Evolutionary conservation across 2,113 vertebrate genomes (phyloP).

Genomic region (Uria lomvia): DNA sequence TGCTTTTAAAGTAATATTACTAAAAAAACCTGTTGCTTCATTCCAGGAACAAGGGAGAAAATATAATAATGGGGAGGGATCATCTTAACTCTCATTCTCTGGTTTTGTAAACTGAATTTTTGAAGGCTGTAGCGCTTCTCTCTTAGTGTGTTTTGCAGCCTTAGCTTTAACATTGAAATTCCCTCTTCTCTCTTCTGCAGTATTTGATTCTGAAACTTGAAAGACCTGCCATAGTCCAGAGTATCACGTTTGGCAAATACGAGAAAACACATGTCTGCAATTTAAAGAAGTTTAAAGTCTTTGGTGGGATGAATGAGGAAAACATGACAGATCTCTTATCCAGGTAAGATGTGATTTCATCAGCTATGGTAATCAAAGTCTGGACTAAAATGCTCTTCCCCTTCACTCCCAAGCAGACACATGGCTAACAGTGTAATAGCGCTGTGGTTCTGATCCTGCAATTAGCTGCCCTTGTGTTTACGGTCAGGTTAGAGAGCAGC

Average conservation of each 20-base stretch:
- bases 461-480: not conserved
- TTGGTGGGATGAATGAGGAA: constrained; percentile 99
- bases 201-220: constrained; percentile 97
- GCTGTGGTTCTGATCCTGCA: not conserved
- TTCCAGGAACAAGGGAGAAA: not conserved
- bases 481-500: not conserved
- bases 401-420: not conserved
- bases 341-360: constrained; percentile 78
- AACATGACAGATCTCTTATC: constrained; percentile 98
- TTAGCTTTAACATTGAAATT: not conserved
- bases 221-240: constrained; percentile 95
- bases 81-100: not conserved
- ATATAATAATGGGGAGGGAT: not conserved
- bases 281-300: constrained; percentile 99
- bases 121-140: not conserved
- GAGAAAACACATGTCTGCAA: constrained; percentile 99
- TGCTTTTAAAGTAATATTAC: not conserved
- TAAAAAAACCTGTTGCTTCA: not conserved
- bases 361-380: not conserved
- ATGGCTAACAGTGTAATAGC: not conserved
- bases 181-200: constrained; percentile 66
- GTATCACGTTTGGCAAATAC: constrained; percentile 98
- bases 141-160: not conserved
- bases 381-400: constrained; percentile 22
- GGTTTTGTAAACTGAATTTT: not conserved